Evolutionary conservation across 2,888 invertebrate genomes (phyloP).

Genomic region (Xestoiulus laeticollis): DNA sequence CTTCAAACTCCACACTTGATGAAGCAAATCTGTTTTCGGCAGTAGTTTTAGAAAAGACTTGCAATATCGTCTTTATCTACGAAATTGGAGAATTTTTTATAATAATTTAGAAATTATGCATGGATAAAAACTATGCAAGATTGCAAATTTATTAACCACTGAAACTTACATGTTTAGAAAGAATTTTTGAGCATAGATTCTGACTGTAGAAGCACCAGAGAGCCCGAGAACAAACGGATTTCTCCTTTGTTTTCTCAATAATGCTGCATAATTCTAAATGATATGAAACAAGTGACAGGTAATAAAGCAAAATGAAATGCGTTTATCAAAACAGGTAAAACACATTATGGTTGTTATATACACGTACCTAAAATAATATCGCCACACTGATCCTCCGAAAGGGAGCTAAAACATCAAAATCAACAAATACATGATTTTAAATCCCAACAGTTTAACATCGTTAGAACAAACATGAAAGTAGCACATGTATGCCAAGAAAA

Average conservation of each 20-base stretch:
- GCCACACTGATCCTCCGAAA: neutral
- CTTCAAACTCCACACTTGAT: slow-evolving; percentile 41
- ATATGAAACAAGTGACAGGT: neutral
- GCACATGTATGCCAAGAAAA: neutral
- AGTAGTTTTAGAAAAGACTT: neutral
- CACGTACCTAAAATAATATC: neutral
- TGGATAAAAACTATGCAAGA: neutral
- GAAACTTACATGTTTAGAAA: neutral
- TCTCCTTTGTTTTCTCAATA: neutral
- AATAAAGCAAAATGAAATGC: neutral
- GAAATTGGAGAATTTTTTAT: neutral
- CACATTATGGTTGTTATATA: neutral
- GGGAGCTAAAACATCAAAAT: neutral
- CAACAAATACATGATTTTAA: neutral
- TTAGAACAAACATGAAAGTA: neutral
- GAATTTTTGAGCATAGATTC: neutral
- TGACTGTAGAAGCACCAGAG: neutral
- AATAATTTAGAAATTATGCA: neutral
- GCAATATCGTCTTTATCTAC: neutral
- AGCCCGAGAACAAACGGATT: neutral
- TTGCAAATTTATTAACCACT: neutral
- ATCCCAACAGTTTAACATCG: neutral
- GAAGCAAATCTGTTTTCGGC: neutral
- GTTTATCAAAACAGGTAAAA: neutral
- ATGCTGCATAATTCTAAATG: neutral